Conservation (phyloP, 2,888 invertebrate species). For the Arctia plantaginis region DNA sequence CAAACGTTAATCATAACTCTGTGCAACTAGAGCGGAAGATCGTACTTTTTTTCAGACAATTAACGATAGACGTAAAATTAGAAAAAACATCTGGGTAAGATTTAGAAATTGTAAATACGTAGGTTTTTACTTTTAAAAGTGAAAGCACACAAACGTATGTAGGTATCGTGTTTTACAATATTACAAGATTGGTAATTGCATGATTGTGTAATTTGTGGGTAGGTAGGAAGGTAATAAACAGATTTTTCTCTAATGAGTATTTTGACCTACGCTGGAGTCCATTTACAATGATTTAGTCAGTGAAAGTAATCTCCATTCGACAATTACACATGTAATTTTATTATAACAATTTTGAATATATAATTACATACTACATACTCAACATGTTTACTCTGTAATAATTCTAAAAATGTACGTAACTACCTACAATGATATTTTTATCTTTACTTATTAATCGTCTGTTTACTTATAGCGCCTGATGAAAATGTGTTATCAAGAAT, state of each 20-base stretch:
- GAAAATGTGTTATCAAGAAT: background rate
- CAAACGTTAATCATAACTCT: constrained; percentile 37
- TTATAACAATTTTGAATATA: background rate
- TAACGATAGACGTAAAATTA: constrained; percentile 39
- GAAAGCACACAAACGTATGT: constrained; percentile 55
- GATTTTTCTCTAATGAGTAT: constrained; percentile 12
- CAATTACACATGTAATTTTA: constrained; percentile 16
- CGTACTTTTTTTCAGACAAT: constrained; percentile 48
- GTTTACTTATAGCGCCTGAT: background rate
- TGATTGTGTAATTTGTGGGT: constrained; percentile 36
- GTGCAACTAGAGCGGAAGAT: constrained; percentile 56
- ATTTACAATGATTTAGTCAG: constrained; percentile 28
- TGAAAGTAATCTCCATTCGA: constrained; percentile 30
- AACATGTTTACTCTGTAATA: background rate
- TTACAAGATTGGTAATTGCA: constrained; percentile 30
- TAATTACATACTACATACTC: background rate
- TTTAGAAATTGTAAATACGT: constrained; percentile 57
- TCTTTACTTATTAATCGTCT: background rate
- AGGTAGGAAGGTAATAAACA: constrained; percentile 3
- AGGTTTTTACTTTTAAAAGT: constrained; percentile 59
- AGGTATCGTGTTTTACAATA: constrained; percentile 36
- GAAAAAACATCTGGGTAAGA: constrained; percentile 33
- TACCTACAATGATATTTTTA: background rate
- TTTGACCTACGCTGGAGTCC: constrained; percentile 23
- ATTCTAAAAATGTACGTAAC: background rate